phyloP scores from a whole-genome alignment of 2,113 vertebrate species.

The Epinephelus cyanopodus region DNA sequence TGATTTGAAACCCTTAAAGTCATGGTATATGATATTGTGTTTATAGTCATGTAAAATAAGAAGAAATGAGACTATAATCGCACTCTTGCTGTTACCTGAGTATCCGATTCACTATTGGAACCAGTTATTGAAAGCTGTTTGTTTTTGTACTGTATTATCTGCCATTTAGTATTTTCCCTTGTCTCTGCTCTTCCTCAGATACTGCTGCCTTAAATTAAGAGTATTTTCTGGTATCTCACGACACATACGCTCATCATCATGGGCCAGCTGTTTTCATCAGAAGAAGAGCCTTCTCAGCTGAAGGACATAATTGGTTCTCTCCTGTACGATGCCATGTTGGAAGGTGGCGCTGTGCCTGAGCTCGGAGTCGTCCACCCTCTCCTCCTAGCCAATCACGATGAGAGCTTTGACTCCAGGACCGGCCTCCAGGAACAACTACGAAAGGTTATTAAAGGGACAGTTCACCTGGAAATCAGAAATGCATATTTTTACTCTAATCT shows the following conservation, averaged over 20 bases:
- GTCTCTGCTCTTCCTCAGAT: background rate
- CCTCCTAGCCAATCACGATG: constrained; percentile 46
- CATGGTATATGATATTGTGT: background rate
- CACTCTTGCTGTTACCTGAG: background rate
- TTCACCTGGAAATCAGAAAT: too few species aligned
- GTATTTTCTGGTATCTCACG: background rate
- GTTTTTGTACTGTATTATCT: background rate
- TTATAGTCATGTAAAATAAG: background rate
- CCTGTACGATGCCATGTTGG: constrained; percentile 72
- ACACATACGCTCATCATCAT: constrained; percentile 28
- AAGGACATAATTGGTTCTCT: constrained; percentile 57
- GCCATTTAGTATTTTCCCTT: background rate
- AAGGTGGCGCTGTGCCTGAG: constrained; percentile 64
- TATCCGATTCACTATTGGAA: background rate
- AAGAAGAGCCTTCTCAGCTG: constrained; percentile 53
- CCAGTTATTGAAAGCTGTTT: background rate
- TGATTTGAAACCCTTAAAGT: background rate
- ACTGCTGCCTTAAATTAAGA: background rate
- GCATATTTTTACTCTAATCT: too few species aligned
- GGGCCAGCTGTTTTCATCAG: constrained; percentile 76
- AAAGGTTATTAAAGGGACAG: constrained; percentile 44
- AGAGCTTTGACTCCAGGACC: constrained; percentile 23
- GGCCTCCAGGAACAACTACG: constrained; percentile 67
- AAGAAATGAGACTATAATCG: background rate
- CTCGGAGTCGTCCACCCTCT: constrained; percentile 63